Conservation (phyloP, 2,113 vertebrate genomes). For the Dasyurus viverrinus region DNA sequence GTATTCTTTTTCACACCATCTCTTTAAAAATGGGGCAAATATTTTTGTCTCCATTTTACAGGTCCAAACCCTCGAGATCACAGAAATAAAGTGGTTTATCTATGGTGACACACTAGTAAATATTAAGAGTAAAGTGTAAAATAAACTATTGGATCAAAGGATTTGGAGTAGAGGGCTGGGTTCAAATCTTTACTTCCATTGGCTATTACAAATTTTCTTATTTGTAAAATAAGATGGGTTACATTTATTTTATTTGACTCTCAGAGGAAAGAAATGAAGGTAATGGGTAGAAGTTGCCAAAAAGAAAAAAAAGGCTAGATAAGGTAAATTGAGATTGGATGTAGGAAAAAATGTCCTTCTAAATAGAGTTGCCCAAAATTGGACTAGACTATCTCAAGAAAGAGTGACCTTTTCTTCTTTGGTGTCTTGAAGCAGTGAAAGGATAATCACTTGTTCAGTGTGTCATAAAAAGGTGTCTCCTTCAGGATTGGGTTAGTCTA, state of each 20-base stretch:
- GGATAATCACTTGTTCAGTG: neutral
- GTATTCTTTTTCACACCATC: neutral
- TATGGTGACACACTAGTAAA: neutral
- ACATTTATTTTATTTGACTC: neutral
- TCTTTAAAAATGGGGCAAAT: neutral
- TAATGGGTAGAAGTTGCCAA: neutral
- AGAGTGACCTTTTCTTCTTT: neutral
- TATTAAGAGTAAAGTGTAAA: neutral
- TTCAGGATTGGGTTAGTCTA: neutral
- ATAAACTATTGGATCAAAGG: neutral
- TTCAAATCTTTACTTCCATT: neutral
- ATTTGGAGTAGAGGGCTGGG: neutral
- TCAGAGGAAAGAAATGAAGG: too few relatives aligned
- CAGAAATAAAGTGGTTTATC: neutral
- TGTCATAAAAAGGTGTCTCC: neutral
- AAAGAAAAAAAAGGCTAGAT: neutral
- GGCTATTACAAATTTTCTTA: neutral
- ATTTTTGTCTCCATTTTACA: neutral
- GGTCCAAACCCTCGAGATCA: neutral
- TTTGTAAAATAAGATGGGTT: neutral
- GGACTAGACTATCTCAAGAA: neutral
- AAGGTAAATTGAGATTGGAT: neutral
- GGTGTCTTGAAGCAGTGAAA: neutral
- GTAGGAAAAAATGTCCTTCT: neutral
- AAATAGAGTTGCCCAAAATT: neutral